Base-by-base conservation (phyloP, 2,113 vertebrate species). In the Sapajus apella region DNA sequence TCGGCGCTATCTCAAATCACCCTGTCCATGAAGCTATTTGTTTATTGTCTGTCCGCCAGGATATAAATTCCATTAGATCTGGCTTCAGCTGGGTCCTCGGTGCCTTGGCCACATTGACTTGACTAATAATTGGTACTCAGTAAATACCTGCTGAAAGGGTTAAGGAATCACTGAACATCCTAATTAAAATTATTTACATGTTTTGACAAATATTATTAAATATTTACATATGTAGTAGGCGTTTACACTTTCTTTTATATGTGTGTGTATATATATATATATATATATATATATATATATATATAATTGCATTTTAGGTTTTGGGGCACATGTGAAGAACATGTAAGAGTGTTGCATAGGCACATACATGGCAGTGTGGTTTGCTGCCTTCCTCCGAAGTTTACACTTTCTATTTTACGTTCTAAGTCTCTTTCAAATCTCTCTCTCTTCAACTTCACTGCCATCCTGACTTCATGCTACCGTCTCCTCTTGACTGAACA, bases 381-480 rank as follows among this genome's bases (percentile, higher is more conserved):
- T 52, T 52, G 52, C 52, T 17, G 52, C 52, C 52, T 52, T 52
- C 5, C 52, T 52, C 52, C 1, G 52, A 5, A 5, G 0, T 58
- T 86, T 45, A 55, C 18, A 76, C 8, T 58, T 61, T 83, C 61
- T 35, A 9, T 50, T 56, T 83, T 91, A 14, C 9, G 32, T 82
- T 83, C 3, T 58, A 55, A 8, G 6, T 52, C 20, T 47, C 25
- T 83, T 43, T 75, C 18, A 35, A 3, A 80, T 40, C 25, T 56
- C 52, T 35, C 37, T 89, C 52, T 86, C 17, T 43, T 30, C 50
- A 86, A 3, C 1, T 40, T 30, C n/a, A 35, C 16, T 40, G 17
- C 2, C 14, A 11, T 66, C 7, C 6, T 2, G 1, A 3, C 17
- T 61, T 20, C 4, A 32, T 1, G 3, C 23, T 23, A 30, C 17